Evolutionary conservation across 2,888 invertebrate genomes (phyloP), one percentile per base, ranked within the genome.

Genomic region (Synergus umbraculus): DNA sequence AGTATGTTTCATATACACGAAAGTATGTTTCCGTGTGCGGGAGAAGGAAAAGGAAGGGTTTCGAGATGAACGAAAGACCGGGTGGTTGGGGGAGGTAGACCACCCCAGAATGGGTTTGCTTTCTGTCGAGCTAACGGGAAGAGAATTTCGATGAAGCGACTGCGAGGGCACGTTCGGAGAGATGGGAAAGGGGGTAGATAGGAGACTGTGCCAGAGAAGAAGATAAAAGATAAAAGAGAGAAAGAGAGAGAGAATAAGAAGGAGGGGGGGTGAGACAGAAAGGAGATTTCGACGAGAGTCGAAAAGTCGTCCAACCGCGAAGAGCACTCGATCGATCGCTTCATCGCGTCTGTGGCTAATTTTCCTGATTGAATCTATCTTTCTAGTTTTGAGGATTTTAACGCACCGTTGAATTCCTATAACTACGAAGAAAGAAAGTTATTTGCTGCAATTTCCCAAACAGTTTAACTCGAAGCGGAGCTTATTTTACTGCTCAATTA

Each of bases 81-180:
- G 54, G n/a, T 5, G 29, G 49, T 46, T 60, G 60, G 76, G 65
- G 78, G 84, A 79, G 83, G 84, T 80, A 84, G 76, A 83, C 83
- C 83, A 82, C 83, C 82, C 83, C 77, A 83, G 85, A 87, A 88
- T 87, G 87, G 89, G 88, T 87, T 89, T 87, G 89, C 88, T 88
- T 88, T 87, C 85, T 85, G 83, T 83, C 83, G 82, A 82, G 84
- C 83, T 82, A 85, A 88, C 88, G 88, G 86, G 88, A 85, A 84
- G 85, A 86, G 89, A 90, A 90, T 90, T 89, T 88, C 87, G 89
- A 90, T 89, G 88, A 90, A 89, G 85, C 85, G 83, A 79, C 84
- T 82, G 78, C 78, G 83, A 80, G 81, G 79, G 81, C 81, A 83
- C 81, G 79, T 76, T 79, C 66, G 80, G 67, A 79, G 13, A 77